Base-by-base conservation (phyloP, 2,113 vertebrate genomes). In the Lophotis ruficrista region DNA sequence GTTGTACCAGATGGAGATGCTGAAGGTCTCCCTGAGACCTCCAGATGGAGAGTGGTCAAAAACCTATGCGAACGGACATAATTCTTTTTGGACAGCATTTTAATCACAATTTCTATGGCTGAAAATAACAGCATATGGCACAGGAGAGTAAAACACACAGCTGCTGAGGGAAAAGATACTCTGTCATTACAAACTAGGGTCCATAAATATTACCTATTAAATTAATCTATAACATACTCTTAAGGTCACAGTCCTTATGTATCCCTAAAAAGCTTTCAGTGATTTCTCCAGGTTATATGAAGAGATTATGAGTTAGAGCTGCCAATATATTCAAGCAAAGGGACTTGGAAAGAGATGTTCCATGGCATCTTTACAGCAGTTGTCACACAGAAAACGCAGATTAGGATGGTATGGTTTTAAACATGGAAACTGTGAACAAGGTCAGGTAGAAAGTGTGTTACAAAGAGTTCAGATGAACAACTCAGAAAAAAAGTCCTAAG, bases 31-130 rank as follows among this genome's bases (percentile, higher is more conserved):
- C 21, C 43, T 47, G 38, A 91, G 64, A 83, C 60, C 28, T 86
- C 76, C 89, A 92, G 35, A 71, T 41, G 57, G 43, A 84, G 9
- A 85, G 13, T 75, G 83, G 73, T 91, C 83, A 89, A 94, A 95
- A 92, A 84, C 38, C 23, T 64, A 28, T 25, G 53, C 1, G 3
- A 78, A 93, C 75, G 53, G 21, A 48, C 35, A 68, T 87, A 17
- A 38, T 64, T 94, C 41, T 84, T 92, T 91, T 84, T 81, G 33
- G 93, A 89, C 54, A 81, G 14, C 8, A 58, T n/a, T 92, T 94
- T 75, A 91, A 91, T 92, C 76, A 87, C 14, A 70, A 81, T 77
- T 90, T 92, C 47, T 84, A 6, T 66, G 38, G 54, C 24, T 86
- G 28, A 86, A 96, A 93, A 62, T 37, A 91, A 41, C 24, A 89